Evolutionary conservation across 2,888 invertebrate species (phyloP), one percentile per base, ranked within the genome.

Genomic region (Steinernema carpocapsae): DNA sequence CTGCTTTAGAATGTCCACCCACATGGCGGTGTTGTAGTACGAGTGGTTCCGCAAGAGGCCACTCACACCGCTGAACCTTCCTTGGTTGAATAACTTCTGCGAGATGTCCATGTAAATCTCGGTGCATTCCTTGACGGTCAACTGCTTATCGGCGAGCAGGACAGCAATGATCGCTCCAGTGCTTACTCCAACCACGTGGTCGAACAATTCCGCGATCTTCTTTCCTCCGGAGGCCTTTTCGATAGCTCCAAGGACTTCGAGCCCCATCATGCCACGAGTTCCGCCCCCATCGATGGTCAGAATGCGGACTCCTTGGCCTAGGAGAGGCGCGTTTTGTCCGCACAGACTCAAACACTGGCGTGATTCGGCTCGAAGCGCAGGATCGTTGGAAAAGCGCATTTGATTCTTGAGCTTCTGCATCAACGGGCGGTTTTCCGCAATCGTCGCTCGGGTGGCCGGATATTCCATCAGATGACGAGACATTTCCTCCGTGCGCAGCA

Each of bases 231-330:
- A 82, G 1, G 81, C 74, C 37, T 91, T 90, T 89, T 95, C 94
- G 48, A 95, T 88, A 82, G 92, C 92, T 72, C 92, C 91, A 79
- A 95, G 89, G 88, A 94, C 92, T 89, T 94, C 93, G 77, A 95
- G 91, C 2, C 94, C 93, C 78, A 94, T 90, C 77, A 95, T 90
- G n/a, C 94, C 94, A 77, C 94, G 79, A 19, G 93, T 92, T 70
- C 95, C 95, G 56, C 95, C 95, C 1, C 95, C 95, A 89, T 95
- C 95, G 83, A 95, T 93, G 0, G 93, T 90, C 72, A 95, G 90
- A 74, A 95, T 91, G 86, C 92, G 90, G 70, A 94, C 92, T 0
- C 95, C 94, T 37, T 90, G 19, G 17, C 77, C 79, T 10, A 73
- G 73, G 3, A 77, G 76, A 19, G 80, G 73, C n/a, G 71, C 52